These are phyloP conservation scores for Eurytoma adleriae DNA, from an alignment of 2,888 invertebrate genomes.

Conservation along the genomic window DNA sequence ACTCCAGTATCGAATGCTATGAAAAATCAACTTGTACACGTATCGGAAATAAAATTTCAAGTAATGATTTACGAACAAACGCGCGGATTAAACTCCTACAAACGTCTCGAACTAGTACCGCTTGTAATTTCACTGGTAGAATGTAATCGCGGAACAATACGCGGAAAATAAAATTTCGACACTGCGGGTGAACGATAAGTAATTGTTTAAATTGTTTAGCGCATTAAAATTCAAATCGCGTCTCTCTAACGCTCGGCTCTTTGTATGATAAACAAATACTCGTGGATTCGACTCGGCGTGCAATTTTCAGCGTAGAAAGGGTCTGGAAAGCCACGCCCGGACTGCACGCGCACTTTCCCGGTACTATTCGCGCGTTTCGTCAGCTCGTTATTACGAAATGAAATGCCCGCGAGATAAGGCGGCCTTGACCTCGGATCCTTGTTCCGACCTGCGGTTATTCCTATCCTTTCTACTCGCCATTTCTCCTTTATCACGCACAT, in stretches of 20 bases:
- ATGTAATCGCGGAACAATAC: too few species aligned
- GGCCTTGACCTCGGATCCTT: conserved; percentile 48
- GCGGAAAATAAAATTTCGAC: neutral
- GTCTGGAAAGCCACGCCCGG: conserved; percentile 56
- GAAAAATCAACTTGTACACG: too few species aligned
- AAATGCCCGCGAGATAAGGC: conserved; percentile 27
- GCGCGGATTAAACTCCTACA: too few species aligned
- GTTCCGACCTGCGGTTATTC: conserved; percentile 31
- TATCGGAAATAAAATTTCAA: too few species aligned
- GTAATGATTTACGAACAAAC: too few species aligned
- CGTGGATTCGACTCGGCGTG: neutral
- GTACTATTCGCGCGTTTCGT: conserved; percentile 20
- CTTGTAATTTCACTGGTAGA: too few species aligned
- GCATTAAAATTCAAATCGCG: neutral
- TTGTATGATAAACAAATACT: neutral
- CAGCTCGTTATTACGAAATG: conserved; percentile 34
- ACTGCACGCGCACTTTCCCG: conserved; percentile 49
- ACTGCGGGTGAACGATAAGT: neutral
- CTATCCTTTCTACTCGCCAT: conserved; percentile 36
- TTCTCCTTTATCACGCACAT: conserved; percentile 2
- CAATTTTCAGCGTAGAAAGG: conserved; percentile 49
- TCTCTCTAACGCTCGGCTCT: neutral
- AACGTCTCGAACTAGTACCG: too few species aligned
- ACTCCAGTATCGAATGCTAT: too few species aligned
- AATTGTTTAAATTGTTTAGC: neutral